phyloP scores from a whole-genome alignment of 2,888 invertebrate genomes.

The Cetonia aurata region DNA sequence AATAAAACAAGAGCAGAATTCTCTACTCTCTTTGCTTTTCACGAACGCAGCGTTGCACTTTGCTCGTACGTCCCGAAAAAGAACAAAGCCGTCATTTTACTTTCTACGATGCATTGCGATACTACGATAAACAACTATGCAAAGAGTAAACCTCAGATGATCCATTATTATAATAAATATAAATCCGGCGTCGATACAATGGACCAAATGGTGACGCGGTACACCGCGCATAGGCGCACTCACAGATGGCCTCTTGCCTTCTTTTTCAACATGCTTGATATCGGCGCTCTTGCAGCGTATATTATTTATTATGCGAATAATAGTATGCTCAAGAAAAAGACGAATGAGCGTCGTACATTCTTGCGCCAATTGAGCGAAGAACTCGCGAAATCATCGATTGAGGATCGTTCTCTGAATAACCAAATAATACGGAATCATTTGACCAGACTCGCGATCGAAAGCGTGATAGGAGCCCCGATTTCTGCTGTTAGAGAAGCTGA shows the following conservation, averaged over 20 bases:
- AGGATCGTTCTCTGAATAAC: constrained; percentile 16
- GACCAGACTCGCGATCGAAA: constrained; percentile 18
- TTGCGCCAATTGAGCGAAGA: constrained; percentile 37
- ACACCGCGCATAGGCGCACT: constrained; percentile 44
- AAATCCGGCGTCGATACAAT: constrained; percentile 51
- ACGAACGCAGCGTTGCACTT: constrained; percentile 44
- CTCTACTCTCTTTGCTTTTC: constrained; percentile 48
- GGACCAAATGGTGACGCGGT: constrained; percentile 49
- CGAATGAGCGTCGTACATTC: constrained; percentile 46
- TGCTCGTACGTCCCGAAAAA: constrained; percentile 14
- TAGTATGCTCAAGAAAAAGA: constrained; percentile 48
- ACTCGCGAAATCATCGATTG: constrained; percentile 39
- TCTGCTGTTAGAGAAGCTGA: constrained; percentile 12
- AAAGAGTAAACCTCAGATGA: constrained; percentile 51
- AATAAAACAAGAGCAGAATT: constrained; percentile 42
- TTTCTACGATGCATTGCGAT: constrained; percentile 51
- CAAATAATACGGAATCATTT: constrained; percentile 28
- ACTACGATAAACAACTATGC: constrained; percentile 33
- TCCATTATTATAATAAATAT: constrained; percentile 50
- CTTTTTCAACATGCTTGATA: constrained; percentile 48
- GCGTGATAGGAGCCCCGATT: constrained; percentile 8
- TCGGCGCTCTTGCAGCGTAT: constrained; percentile 26
- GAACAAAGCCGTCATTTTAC: constrained; percentile 46
- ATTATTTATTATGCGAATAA: constrained; percentile 50
- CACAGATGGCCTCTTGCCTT: constrained; percentile 46